Percentiles rank a stretch among this genome's conserved stretches.
These are phyloP conservation scores for Liasis olivaceus DNA, from an alignment of 2,797 vertebrate genomes.

Conservation along the genomic window DNA sequence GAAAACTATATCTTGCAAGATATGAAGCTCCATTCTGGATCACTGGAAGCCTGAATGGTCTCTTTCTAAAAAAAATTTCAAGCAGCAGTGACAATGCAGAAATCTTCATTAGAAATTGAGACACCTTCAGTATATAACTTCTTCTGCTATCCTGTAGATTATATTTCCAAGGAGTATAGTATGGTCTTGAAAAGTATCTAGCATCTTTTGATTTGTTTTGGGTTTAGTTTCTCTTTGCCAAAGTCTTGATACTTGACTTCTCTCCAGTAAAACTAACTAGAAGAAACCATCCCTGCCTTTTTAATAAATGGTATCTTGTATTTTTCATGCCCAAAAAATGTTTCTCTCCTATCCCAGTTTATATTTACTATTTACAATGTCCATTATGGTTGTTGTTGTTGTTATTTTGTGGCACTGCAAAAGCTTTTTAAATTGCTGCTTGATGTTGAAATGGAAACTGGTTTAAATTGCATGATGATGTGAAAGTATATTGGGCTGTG, in stretches of 20 bases:
- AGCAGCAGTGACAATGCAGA: background rate
- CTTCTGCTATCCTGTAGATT: background rate
- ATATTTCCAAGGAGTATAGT: background rate
- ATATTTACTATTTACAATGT: slow-evolving; percentile 20
- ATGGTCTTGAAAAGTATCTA: background rate
- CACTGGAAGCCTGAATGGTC: background rate
- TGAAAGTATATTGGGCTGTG: background rate
- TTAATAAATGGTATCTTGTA: background rate
- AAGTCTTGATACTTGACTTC: background rate
- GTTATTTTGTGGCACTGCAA: background rate
- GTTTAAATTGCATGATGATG: background rate
- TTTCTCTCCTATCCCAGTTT: background rate
- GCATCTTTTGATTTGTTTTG: background rate
- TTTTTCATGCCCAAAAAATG: background rate
- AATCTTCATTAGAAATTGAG: background rate
- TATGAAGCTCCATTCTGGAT: background rate
- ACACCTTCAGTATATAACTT: accelerated
- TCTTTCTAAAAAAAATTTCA: background rate
- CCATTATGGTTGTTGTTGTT: background rate
- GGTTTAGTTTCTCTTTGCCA: slow-evolving; percentile 10
- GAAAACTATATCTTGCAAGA: background rate
- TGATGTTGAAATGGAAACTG: background rate
- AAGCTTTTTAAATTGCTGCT: background rate
- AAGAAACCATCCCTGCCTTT: background rate
- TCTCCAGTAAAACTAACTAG: slow-evolving; percentile 18